These are phyloP conservation scores for Bugula neritina DNA, from an alignment of 2,888 invertebrate genomes.

Conservation along the genomic window DNA sequence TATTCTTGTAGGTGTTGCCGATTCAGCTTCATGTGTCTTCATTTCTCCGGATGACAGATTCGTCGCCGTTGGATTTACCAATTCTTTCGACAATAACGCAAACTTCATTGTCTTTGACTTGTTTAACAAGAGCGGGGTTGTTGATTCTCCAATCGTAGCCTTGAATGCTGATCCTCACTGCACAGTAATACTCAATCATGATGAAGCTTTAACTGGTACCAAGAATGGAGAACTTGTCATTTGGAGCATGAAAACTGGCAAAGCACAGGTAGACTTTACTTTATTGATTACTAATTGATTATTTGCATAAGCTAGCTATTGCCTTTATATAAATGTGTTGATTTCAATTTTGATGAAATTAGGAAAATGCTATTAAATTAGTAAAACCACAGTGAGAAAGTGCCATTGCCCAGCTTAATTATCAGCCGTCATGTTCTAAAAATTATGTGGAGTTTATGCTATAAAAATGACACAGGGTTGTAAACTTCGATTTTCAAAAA, in stretches of 20 bases:
- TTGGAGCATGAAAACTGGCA: constrained; percentile 48
- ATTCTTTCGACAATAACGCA: constrained; percentile 49
- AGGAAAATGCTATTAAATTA: too few relatives aligned
- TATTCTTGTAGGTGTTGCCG: constrained; percentile 24
- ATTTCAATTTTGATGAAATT: too few relatives aligned
- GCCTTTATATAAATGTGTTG: too few relatives aligned
- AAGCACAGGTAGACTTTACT: constrained; percentile 28
- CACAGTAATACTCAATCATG: constrained; percentile 48
- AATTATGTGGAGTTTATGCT: too few relatives aligned
- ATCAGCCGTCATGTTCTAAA: too few relatives aligned
- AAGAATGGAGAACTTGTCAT: constrained; percentile 51
- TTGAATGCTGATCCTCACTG: constrained; percentile 49
- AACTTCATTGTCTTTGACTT: constrained; percentile 53
- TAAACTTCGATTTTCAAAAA: too few relatives aligned
- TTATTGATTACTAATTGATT: neutral
- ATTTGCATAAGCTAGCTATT: too few relatives aligned
- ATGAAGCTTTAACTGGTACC: constrained; percentile 52
- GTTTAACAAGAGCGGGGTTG: constrained; percentile 37
- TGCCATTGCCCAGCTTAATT: too few relatives aligned
- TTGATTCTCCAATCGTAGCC: constrained; percentile 46
- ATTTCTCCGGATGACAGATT: constrained; percentile 44
- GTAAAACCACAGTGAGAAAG: too few relatives aligned
- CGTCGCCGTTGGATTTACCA: constrained; percentile 51
- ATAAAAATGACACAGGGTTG: too few relatives aligned
- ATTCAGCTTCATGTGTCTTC: constrained; percentile 25